Base-by-base conservation (phyloP, 2,113 vertebrate species). In the Pluvialis apricaria region DNA sequence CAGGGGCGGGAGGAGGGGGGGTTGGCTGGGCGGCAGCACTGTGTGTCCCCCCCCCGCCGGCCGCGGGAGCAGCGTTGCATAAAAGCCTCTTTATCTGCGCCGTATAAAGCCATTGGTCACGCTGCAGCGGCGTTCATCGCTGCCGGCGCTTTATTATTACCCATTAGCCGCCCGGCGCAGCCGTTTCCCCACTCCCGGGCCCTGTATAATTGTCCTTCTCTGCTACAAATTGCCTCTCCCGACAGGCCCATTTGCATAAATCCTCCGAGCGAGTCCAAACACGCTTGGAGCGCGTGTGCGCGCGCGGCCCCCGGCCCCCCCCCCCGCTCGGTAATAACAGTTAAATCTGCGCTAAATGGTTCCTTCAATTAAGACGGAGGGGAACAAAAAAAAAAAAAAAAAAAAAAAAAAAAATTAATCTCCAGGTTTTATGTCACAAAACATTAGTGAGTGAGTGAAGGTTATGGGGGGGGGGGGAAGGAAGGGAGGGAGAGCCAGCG, bases 211-310 rank as follows among this genome's bases (percentile, higher is more conserved):
- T 98, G 98, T 98, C 98, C 98, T 98, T 97, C 98, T 97, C 96
- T 70, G 97, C 97, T 98, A 97, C 98, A 98, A 98, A 98, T 98
- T 98, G 98, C 98, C 97, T 98, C 98, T 98, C 98, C 98, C 97
- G 95, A 97, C 97, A 98, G 97, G 95, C 86, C 96, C 94, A 97
- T 98, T 98, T 98, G 97, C 97, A 97, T 98, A 98, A 98, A 98
- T 98, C 97, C 98, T 98, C 96, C 45, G 42, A 91, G 97, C 97
- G 96, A 96, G 97, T 96, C 97, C 97, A 96, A 96, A 97, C 96
- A 94, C 92, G 94, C 97, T 97, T 81, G 96, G 97, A 96, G 98
- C 92, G 86, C 47, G 90, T 34, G 76, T 57, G 91, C 85, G 90
- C 52, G 80, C 72, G 75, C 96, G 81, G 97, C 97, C 97, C 97